phyloP scores from a whole-genome alignment of 2,888 invertebrate species.

The Carabus problematicus region DNA sequence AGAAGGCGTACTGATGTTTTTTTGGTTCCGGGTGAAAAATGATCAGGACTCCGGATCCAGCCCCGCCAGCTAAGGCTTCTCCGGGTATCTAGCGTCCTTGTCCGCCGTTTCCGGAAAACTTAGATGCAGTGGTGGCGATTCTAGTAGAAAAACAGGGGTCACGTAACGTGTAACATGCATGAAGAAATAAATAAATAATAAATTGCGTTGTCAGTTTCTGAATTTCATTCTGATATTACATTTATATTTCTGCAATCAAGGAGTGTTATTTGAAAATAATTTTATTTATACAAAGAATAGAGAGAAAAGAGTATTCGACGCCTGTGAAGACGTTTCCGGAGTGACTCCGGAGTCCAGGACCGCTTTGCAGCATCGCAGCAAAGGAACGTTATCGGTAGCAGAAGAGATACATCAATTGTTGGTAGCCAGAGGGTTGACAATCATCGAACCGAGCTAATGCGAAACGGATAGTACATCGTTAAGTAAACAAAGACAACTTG shows the following conservation, averaged over 20 bases:
- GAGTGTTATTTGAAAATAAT: neutral
- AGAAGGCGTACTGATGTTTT: slow-evolving; percentile 56
- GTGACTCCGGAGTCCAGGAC: slow-evolving; percentile 21
- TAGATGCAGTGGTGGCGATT: neutral
- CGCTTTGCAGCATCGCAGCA: slow-evolving; percentile 38
- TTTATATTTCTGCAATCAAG: neutral
- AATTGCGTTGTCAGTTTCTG: neutral
- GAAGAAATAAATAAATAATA: no score
- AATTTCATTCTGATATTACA: neutral
- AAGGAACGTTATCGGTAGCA: slow-evolving; percentile 35
- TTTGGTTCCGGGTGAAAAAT: slow-evolving; percentile 55
- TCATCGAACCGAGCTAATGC: slow-evolving; percentile 34
- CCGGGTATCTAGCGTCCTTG: slow-evolving; percentile 41
- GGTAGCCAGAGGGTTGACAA: slow-evolving; percentile 35
- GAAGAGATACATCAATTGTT: slow-evolving; percentile 41
- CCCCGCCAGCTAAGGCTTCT: slow-evolving; percentile 45
- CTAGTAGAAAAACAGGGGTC: no score
- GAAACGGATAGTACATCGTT: slow-evolving; percentile 42
- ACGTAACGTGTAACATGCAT: no score
- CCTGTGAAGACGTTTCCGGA: slow-evolving; percentile 27
- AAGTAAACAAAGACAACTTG: slow-evolving; percentile 32
- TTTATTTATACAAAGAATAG: neutral
- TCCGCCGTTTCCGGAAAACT: slow-evolving; percentile 38
- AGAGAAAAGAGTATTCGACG: slow-evolving; percentile 1
- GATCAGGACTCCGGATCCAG: slow-evolving; percentile 50